These are phyloP conservation scores for Hoplostethus atlanticus DNA, from an alignment of 2,797 vertebrate species.

Conservation along the genomic window DNA sequence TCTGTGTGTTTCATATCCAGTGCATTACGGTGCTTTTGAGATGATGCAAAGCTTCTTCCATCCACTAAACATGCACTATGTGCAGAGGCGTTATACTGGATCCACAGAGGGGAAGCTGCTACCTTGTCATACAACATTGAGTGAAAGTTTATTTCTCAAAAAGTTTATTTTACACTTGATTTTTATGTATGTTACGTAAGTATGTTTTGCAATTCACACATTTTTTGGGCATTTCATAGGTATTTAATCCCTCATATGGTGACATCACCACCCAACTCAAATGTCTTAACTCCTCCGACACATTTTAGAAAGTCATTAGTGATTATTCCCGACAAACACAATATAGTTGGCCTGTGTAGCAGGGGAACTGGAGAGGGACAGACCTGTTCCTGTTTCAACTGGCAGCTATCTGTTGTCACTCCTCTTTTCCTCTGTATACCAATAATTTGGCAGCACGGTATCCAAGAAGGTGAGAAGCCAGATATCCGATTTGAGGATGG, in stretches of 20 bases:
- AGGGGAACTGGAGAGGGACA: background rate
- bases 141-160: background rate
- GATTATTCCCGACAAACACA: slow-evolving; percentile 32
- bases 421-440: slow-evolving; percentile 17
- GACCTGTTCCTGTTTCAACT: slow-evolving; percentile 21
- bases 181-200: background rate
- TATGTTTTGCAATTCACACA: background rate
- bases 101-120: background rate
- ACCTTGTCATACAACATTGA: background rate
- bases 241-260: background rate
- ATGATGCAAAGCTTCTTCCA: background rate
- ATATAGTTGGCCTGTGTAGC: background rate
- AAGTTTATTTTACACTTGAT: background rate
- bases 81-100: background rate
- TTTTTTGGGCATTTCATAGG: background rate
- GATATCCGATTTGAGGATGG: background rate
- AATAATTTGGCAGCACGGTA: slow-evolving; percentile 6
- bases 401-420: background rate
- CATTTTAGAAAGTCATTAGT: background rate
- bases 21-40: slow-evolving; percentile 1
- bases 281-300: slow-evolving; percentile 8
- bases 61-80: background rate
- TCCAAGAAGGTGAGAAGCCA: background rate
- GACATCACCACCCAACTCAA: background rate
- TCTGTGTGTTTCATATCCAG: background rate